Conservation (phyloP, 2,113 vertebrate species). For the Condylura cristata region DNA sequence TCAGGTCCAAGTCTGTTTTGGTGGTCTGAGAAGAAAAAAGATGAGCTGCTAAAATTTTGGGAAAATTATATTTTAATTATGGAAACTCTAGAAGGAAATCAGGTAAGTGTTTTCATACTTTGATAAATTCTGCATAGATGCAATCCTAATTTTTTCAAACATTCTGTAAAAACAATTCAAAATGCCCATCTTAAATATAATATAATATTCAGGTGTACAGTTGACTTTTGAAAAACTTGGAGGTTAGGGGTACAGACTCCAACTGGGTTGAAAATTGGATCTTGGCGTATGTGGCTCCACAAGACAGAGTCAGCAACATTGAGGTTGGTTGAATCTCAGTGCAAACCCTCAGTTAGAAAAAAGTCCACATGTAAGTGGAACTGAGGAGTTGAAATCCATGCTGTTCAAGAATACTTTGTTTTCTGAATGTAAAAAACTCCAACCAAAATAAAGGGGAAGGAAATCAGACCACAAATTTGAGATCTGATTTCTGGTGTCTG, state of each 20-base stretch:
- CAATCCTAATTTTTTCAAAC: background rate
- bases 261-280: background rate
- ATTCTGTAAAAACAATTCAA: background rate
- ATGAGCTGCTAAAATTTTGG: slow-evolving; percentile 91
- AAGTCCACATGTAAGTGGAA: background rate
- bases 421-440: too few species aligned
- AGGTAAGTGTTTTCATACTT: slow-evolving; percentile 85
- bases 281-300: too few species aligned
- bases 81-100: slow-evolving; percentile 97
- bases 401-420: background rate
- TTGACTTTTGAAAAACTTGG: background rate
- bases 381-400: background rate
- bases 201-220: too few species aligned
- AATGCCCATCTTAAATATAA: background rate
- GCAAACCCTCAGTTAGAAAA: background rate
- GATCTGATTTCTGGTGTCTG: background rate
- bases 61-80: slow-evolving; percentile 94
- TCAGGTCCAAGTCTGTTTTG: slow-evolving; percentile 90
- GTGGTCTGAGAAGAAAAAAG: slow-evolving; percentile 88
- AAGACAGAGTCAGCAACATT: background rate
- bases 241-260: background rate
- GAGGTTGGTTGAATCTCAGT: background rate
- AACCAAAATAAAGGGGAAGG: background rate
- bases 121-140: background rate
- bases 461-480: background rate